Evolutionary conservation across 2,888 invertebrate species (phyloP).

Genomic region (Syrista parreyssii): DNA sequence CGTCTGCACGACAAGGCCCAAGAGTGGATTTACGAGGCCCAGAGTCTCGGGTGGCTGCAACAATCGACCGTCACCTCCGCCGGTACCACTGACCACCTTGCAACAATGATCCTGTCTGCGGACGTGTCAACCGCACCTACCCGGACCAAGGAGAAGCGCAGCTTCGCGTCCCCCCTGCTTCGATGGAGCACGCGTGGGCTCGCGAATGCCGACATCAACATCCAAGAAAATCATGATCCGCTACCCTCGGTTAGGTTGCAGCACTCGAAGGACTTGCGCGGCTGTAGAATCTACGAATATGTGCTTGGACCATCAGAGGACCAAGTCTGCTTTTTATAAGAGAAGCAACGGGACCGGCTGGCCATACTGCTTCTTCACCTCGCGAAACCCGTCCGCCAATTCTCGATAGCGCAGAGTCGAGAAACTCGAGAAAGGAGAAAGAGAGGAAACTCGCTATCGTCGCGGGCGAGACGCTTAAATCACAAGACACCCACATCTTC

Average conservation of each 20-base stretch:
- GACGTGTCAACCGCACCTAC: too few relatives aligned
- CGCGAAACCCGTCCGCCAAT: too few relatives aligned
- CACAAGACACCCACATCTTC: conserved; percentile 49
- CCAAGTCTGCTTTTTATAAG: too few relatives aligned
- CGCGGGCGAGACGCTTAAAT: conserved; percentile 47
- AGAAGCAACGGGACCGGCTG: too few relatives aligned
- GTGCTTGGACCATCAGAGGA: too few relatives aligned
- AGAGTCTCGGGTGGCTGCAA: conserved; percentile 28
- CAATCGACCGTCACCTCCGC: background rate
- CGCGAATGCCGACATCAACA: background rate
- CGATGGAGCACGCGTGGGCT: background rate
- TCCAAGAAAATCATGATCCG: too few relatives aligned
- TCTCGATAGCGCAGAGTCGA: background rate
- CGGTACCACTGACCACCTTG: too few relatives aligned
- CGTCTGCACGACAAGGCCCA: conserved; percentile 41
- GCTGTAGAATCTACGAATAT: too few relatives aligned
- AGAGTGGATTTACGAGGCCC: conserved; percentile 45
- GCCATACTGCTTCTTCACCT: too few relatives aligned
- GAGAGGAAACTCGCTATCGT: background rate
- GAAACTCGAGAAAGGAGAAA: conserved; percentile 16
- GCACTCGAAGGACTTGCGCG: too few relatives aligned
- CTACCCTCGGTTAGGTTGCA: too few relatives aligned
- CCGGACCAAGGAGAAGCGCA: background rate
- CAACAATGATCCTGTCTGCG: too few relatives aligned
- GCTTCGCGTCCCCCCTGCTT: background rate